These are phyloP conservation scores for Otus sunia DNA, from an alignment of 2,113 vertebrate genomes.

Conservation along the genomic window DNA sequence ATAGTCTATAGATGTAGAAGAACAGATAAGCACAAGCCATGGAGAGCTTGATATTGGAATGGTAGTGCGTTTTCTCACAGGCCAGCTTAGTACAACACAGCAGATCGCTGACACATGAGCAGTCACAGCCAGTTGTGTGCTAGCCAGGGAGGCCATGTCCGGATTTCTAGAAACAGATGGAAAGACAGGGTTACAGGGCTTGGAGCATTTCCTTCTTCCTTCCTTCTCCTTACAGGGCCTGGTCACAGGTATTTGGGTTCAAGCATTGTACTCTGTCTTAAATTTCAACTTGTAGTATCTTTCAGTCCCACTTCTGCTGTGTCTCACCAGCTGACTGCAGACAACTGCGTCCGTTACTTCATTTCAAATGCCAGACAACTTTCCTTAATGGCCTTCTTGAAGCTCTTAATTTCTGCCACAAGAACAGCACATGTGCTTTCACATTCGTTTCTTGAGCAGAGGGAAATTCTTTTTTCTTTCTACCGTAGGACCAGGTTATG, in stretches of 20 bases:
- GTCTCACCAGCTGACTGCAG: not conserved
- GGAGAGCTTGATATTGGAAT: not conserved
- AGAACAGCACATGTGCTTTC: not conserved
- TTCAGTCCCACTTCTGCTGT: not conserved
- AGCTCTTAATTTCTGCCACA: not conserved
- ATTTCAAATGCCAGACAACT: not conserved
- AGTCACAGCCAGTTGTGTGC: not conserved
- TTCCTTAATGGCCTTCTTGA: not conserved
- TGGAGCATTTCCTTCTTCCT: not conserved
- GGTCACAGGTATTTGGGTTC: rapidly evolving
- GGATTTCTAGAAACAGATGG: not conserved
- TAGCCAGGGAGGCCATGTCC: not conserved
- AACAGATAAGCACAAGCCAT: not conserved
- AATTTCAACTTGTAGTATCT: not conserved
- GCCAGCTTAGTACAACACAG: not conserved
- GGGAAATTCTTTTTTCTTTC: not conserved
- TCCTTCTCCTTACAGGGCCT: not conserved
- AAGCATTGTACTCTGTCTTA: not conserved
- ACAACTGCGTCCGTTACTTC: not conserved
- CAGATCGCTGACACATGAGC: not conserved
- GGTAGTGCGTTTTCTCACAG: not conserved
- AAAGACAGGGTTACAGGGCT: not conserved
- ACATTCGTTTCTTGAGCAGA: not conserved
- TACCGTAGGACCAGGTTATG: not conserved
- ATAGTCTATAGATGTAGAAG: not conserved